Percentiles rank a stretch among this genome's conserved stretches.
These are phyloP conservation scores for Acanthosepion esculentum DNA, from an alignment of 2,888 invertebrate genomes.

Conservation along the genomic window DNA sequence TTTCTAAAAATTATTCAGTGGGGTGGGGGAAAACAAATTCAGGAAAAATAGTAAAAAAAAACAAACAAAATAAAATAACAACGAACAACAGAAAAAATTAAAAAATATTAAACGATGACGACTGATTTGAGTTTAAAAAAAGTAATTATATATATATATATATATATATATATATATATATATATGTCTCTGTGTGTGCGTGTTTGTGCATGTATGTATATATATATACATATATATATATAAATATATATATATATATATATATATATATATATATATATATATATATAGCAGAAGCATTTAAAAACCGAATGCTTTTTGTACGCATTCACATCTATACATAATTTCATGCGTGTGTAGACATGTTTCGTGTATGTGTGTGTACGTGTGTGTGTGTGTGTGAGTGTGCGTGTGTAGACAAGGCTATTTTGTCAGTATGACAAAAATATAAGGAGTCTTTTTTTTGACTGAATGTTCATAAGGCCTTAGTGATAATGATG, in stretches of 20 bases:
- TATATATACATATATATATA: neutral
- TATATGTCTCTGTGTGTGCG: no score
- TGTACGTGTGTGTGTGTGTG: neutral
- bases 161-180: no score
- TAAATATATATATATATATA: neutral
- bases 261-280: conserved; percentile 1
- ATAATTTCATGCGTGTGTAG: no score
- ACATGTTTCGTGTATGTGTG: neutral
- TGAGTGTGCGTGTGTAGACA: neutral
- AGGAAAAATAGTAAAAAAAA: no score
- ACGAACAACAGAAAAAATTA: no score
- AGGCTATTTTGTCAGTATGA: neutral
- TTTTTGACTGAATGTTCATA: neutral
- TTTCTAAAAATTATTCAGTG: no score
- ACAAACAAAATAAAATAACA: no score
- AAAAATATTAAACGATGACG: no score
- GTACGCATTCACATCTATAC: neutral
- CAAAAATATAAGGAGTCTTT: neutral
- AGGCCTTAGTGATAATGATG: neutral
- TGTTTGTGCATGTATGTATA: no score
- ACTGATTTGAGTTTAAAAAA: no score
- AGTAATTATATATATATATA: no score
- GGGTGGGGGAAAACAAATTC: no score
- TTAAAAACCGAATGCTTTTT: neutral
- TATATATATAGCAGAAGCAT: neutral